A percentile compares a stretch with the other conserved stretches of the same genome.
These are phyloP conservation scores for Drosophila mauritiana DNA, from an alignment of 1,140 invertebrate species.

Conservation along the genomic window DNA sequence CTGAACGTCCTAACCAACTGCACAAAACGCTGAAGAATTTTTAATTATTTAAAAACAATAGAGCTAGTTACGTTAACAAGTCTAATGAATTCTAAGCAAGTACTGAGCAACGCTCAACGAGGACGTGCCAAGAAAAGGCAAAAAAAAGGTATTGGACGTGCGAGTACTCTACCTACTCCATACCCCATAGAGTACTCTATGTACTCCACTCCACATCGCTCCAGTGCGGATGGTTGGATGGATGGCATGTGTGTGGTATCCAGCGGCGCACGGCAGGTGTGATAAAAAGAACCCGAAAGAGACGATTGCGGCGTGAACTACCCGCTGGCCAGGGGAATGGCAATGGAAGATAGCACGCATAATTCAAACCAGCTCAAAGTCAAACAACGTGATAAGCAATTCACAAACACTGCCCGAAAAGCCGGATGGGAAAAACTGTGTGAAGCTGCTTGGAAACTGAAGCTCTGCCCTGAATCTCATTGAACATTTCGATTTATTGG, in stretches of 20 bases:
- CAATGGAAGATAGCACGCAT: slow-evolving; percentile 64
- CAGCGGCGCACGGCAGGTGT: slow-evolving; percentile 70
- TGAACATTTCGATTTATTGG: no score
- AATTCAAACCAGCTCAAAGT: slow-evolving; percentile 74
- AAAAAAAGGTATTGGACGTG: slow-evolving; percentile 45
- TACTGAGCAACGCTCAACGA: slow-evolving; percentile 44
- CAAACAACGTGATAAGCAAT: slow-evolving; percentile 77
- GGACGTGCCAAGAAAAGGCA: slow-evolving; percentile 54
- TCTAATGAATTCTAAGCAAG: slow-evolving; percentile 55
- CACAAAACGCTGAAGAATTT: background rate
- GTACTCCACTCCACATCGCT: slow-evolving; percentile 24
- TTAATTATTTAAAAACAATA: background rate
- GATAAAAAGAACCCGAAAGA: slow-evolving; percentile 63
- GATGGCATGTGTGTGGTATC: slow-evolving; percentile 43
- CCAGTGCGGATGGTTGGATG: slow-evolving; percentile 10
- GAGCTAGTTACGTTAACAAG: slow-evolving; percentile 6
- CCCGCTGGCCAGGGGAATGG: slow-evolving; percentile 36
- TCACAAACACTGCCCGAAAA: slow-evolving; percentile 40
- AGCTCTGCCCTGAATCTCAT: no score
- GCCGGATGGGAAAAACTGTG: no score
- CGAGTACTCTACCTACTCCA: slow-evolving; percentile 27
- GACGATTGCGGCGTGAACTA: slow-evolving; percentile 55
- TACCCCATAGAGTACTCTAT: slow-evolving; percentile 7
- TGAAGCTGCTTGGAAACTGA: no score
- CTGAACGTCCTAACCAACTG: no score